These are phyloP conservation scores for Centropus unirufus DNA, from an alignment of 2,113 vertebrate genomes.

Conservation along the genomic window DNA sequence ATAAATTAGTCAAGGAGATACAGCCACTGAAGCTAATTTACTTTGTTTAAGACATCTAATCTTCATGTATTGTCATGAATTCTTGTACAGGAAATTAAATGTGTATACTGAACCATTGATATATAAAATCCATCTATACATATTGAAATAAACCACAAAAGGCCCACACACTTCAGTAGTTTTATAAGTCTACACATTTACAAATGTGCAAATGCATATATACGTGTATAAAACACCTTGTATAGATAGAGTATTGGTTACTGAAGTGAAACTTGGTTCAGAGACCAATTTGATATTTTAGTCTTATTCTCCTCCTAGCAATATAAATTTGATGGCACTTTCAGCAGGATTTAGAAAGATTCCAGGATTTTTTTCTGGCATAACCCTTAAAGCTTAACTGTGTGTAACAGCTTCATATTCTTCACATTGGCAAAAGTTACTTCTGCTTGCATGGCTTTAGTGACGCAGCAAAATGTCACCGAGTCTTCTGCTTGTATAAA, in stretches of 20 bases:
- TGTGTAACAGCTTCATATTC: conserved; percentile 23
- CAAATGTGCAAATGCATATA: neutral
- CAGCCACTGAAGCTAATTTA: neutral
- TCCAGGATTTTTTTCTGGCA: conserved; percentile 18
- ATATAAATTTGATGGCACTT: conserved; percentile 35
- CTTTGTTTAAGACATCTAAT: neutral
- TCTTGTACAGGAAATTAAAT: neutral
- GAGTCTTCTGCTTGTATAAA: neutral
- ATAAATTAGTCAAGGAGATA: neutral
- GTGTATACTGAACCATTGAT: neutral
- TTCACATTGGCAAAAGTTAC: conserved; percentile 50
- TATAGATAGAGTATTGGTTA: neutral
- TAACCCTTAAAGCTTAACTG: conserved; percentile 35
- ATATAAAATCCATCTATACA: neutral
- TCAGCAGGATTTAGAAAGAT: conserved; percentile 36
- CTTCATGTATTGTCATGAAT: neutral
- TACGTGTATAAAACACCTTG: neutral
- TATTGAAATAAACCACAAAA: neutral
- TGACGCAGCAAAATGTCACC: conserved; percentile 48
- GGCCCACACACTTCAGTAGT: neutral
- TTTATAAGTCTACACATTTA: neutral
- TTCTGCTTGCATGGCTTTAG: conserved; percentile 21
- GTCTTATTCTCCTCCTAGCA: neutral
- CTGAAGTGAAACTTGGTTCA: neutral
- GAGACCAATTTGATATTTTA: neutral